A percentile compares a stretch with the other conserved stretches of the same genome.
Evolutionary conservation across 2,888 invertebrate species (phyloP).

Genomic region (Luperina nickerlii): DNA sequence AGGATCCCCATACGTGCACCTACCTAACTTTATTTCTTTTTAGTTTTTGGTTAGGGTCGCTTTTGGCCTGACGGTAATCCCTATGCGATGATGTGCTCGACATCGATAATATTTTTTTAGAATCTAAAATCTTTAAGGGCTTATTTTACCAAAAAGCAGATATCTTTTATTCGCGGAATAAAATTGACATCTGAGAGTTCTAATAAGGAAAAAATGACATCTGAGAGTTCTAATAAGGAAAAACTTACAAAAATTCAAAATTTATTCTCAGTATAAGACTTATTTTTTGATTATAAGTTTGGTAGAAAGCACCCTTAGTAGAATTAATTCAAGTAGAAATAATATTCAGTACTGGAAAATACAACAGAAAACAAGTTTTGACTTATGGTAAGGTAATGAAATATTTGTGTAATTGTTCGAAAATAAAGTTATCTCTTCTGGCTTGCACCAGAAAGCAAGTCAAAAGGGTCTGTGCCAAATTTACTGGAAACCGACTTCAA

Average conservation of each 20-base stretch:
- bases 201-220: too few relatives aligned
- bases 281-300: not conserved
- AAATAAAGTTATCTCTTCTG: constrained; percentile 9
- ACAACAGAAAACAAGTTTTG: not conserved
- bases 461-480: constrained; percentile 72
- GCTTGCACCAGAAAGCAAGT: constrained; percentile 39
- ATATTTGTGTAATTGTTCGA: not conserved
- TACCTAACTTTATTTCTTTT: not conserved
- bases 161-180: not conserved
- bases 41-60: not conserved
- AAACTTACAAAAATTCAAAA: not conserved
- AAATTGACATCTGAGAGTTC: not conserved
- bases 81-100: not conserved
- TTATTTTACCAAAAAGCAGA: not conserved
- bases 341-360: not conserved
- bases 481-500: constrained; percentile 76
- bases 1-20: not conserved
- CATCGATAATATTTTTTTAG: not conserved
- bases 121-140: not conserved
- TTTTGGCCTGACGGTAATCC: not conserved
- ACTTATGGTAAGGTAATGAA: not conserved
- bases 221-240: not conserved
- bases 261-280: too few relatives aligned
- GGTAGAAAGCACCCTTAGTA: not conserved
- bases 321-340: not conserved